Base-by-base conservation (phyloP, 2,888 invertebrate genomes). In the Pheosia gnoma region DNA sequence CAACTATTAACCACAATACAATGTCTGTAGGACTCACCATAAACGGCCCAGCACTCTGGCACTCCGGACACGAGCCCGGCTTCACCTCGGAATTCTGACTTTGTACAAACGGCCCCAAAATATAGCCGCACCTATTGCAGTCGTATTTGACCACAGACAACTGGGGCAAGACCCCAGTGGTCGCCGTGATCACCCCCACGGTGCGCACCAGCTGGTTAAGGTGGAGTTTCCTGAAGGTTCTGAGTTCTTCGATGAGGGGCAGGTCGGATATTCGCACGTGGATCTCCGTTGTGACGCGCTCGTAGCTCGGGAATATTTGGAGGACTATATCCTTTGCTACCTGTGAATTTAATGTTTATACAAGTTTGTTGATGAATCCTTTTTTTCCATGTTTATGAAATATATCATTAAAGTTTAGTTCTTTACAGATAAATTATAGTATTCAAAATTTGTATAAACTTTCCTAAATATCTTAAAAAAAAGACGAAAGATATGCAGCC, bases 31-130 rank as follows among this genome's bases (percentile, higher is more conserved):
- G 5, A 83, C 89, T 94, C 84, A 97, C 97, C 94, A 96, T 96
- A 89, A 99, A 99, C 0, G 99, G 99, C 1, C 99, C 99, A 62
- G 94, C 94, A 79, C 98, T 98, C 86, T 99, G 99, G 95, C 99
- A 99, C 84, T 99, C 99, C 0, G 99, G 99, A 93, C 99, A 99
- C 0, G 98, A 97, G 0, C 98, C 98, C 0, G 99, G 99, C 81
- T 97, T 98, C 0, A 99, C 97, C 93, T 99, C 99, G 4, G 97
- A 94, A 80, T 97, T 96, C 88, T 99, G 98, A 0, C 97, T 96
- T 91, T 99, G 99, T 13, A 98, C 96, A 85, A 98, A 99, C 0
- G 99, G 99, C 0, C 99, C 99, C 72, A 99, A 91, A 38, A 99
- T 95, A 83, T 97, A 99, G 7, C 98, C 98, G 87, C 99, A 99